Percentiles rank a stretch among this genome's conserved stretches.
Evolutionary conservation across 1,140 invertebrate genomes (phyloP).

Genomic region (Ceratosolen solmsi): DNA sequence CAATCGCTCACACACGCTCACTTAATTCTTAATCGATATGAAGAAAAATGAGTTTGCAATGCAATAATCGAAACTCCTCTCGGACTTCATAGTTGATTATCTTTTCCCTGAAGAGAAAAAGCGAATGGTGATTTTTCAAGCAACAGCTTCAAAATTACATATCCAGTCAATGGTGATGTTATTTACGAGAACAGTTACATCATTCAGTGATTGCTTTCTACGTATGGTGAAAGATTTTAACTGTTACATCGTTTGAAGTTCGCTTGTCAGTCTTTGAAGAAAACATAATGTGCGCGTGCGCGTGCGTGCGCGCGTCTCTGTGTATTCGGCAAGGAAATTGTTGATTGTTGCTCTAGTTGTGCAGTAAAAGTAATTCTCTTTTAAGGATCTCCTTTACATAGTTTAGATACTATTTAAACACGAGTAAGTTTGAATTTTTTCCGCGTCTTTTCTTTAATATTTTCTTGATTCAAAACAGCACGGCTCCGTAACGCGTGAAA

Average conservation of each 20-base stretch:
- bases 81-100: not conserved
- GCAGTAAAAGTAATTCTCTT: not conserved
- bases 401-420: too few relatives aligned
- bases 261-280: not conserved
- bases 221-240: not conserved
- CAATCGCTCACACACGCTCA: too few relatives aligned
- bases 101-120: not conserved
- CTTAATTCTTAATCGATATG: not conserved
- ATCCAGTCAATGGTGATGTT: not conserved
- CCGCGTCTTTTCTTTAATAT: too few relatives aligned
- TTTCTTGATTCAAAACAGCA: too few relatives aligned
- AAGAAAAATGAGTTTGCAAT: not conserved
- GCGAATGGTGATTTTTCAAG: not conserved
- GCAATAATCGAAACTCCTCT: not conserved
- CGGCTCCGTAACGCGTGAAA: too few relatives aligned
- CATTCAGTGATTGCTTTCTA: not conserved
- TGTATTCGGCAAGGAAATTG: not conserved
- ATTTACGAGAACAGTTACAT: not conserved
- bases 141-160: not conserved
- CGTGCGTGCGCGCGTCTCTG: too few relatives aligned
- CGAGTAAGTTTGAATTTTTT: too few relatives aligned
- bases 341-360: not conserved
- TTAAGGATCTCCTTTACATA: too few relatives aligned
- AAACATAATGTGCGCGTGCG: too few relatives aligned
- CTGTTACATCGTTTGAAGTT: conserved; percentile 1